phyloP scores from a whole-genome alignment of 2,888 invertebrate genomes.

The Cerceris ruficornis region DNA sequence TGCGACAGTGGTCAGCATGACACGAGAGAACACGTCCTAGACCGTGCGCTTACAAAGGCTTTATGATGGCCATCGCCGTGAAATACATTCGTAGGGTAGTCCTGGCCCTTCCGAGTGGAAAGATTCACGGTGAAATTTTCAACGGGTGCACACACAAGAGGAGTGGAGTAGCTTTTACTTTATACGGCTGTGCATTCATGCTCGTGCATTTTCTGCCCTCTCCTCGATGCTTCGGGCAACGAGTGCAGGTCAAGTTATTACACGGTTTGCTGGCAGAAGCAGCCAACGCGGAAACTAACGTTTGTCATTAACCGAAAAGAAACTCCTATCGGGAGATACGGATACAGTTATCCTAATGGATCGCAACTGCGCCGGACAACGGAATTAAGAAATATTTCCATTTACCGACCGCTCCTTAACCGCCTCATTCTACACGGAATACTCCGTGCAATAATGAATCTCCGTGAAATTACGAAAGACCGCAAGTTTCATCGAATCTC shows the following conservation, averaged over 20 bases:
- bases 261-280: constrained; percentile 18
- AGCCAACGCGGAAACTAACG: constrained; percentile 20
- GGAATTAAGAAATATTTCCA: too few relatives aligned
- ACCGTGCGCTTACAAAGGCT: constrained; percentile 6
- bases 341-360: too few relatives aligned
- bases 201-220: not conserved
- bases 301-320: constrained; percentile 1
- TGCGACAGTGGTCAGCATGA: not conserved
- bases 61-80: constrained; percentile 1
- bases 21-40: not conserved
- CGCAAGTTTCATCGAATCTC: too few relatives aligned
- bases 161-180: not conserved
- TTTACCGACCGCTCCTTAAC: too few relatives aligned
- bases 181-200: not conserved
- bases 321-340: too few relatives aligned
- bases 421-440: too few relatives aligned
- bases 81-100: constrained; percentile 3
- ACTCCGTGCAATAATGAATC: too few relatives aligned
- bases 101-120: not conserved
- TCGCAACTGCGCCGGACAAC: too few relatives aligned
- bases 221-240: not conserved
- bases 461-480: too few relatives aligned
- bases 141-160: not conserved
- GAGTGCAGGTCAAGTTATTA: constrained; percentile 3
- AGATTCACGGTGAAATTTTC: not conserved